Base-by-base conservation (phyloP, 1,140 invertebrate species). In the Archivesica marissinica region DNA sequence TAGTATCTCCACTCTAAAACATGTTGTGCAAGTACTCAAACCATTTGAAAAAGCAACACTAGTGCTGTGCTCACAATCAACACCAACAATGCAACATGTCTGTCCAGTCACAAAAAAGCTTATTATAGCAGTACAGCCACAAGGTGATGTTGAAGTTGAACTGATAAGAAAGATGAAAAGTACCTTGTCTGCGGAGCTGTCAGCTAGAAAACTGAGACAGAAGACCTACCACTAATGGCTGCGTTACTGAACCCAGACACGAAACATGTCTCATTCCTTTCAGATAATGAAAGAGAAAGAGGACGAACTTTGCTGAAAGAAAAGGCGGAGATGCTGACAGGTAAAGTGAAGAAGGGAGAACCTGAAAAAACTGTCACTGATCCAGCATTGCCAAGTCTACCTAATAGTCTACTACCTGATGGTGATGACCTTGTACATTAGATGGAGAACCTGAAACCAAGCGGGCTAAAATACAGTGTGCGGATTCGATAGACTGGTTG, bases 1-100 rank as follows among this genome's bases (percentile, higher is more conserved):
- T n/a, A n/a, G n/a, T n/a, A n/a, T n/a, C n/a, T n/a, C n/a, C 17
- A 66, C 47, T 66, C 23, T 79, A 11, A 17, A 79, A 66, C 2
- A 35, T 44, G 30, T 79, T 33, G 30, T 66, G 7, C 2, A 50
- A 11, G 30, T 79, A 28, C 38, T 79, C 30, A 47, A 64, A 64
- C 35, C 56, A 9, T 79, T 79, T 66, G 61, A 64, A 47, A 79
- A 2, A 30, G 76, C 76, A 38, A 79, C 54, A 30, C 17, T 33
- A 47, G 33, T 79, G 2, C 25, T 79, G 15, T 64, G 56, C 41
- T 23, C 76, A 33, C 54, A 79, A 33, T 64, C 15, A 61, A 41
- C 56, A 25, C 54, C 44, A 30, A 54, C 72, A n/a, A 75, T 75
- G 44, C 23, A 56, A 39, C n/a, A n/a, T n/a, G n/a, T n/a, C n/a